Base-by-base conservation (phyloP, 2,113 vertebrate species). In the Apodemus sylvaticus region DNA sequence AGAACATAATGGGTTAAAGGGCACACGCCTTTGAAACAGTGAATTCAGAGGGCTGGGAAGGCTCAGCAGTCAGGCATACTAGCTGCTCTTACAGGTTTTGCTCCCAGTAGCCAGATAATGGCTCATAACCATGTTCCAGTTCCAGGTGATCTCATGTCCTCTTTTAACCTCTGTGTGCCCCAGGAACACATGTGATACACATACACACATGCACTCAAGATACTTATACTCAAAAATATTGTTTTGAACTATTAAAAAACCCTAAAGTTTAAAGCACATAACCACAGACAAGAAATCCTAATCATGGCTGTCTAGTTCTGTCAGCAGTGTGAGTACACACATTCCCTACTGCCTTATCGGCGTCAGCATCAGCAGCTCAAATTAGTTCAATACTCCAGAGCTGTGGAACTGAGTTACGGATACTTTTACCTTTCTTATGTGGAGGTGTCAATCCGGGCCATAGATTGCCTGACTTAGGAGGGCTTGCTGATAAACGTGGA, bases 351-450 rank as follows among this genome's bases (percentile, higher is more conserved):
- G 87, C 53, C 92, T 94, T 68, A 77, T 78, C 31, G 93, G 36
- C 87, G 83, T 29, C n/a, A 87, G 13, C 76, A 82, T 34, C 42
- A 70, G 7, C 45, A 91, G 24, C 74, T 26, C 60, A 83, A 87
- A 64, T 12, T 55, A 31, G 42, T 26, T 68, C 6, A 1, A 6
- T 13, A 66, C 5, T 14, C 20, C 51, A 89, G 3, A 92, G 2
- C 58, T 89, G 92, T 86, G 58, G 12, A 90, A 66, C 51, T 4
- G 68, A 58, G 13, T 2, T 36, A 29, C 7, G 98, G 22, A 79
- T 78, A 8, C 39, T 78, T 58, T 94, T 96, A 99, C 99, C 99
- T 99, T 99, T 99, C 97, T 99, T 99, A 97, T 99, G 99, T 85
- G 98, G 96, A 22, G 99, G 95, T 96, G 98, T 98, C 77, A 99